Evolutionary conservation across 2,888 invertebrate genomes (phyloP), one percentile per base, ranked within the genome.

Genomic region (Tricholauxania praeusta): DNA sequence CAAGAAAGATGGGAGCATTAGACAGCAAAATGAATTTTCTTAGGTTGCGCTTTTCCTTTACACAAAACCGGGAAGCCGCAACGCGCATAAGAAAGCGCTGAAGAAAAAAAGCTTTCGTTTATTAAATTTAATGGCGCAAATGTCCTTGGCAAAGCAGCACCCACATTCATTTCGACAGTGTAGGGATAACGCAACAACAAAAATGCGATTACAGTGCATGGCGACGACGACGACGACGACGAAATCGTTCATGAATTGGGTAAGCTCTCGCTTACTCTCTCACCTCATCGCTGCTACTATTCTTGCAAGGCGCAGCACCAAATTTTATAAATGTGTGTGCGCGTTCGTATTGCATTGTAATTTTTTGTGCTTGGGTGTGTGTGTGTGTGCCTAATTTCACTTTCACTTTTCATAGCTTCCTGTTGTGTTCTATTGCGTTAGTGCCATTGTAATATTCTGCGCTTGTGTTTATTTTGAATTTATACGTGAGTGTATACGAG

Each of bases 111-210:
- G 81, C 81, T 81, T 80, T 80, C 80, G 79, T 79, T 82, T 47
- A 66, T 78, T 76, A 79, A 76, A 80, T 84, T 85, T 86, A 84
- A 86, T 86, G 82, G 83, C 82, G 83, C 77, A 80, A 84, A 83
- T 86, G 86, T 86, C 86, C 86, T 86, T 86, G 86, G 85, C 84
- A 82, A 83, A 83, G 83, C 82, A 79, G 78, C 77, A 78, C 80
- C 78, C 79, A 80, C 83, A 84, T 82, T 83, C 82, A 83, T 82
- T 82, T 10, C 39, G 39, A 39, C 10, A 2, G 22, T 12, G 52
- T 53, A 66, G 52, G 17, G 47, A 39, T 15, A 53, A 66, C 66
- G 39, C 39, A 32, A 52, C 28, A 66, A 66, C n/a, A 66, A 66
- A 66, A 66, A 53, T 66, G 55, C 66, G 66, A 32, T n/a, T n/a